Evolutionary conservation across 2,113 vertebrate species (phyloP).

Genomic region (Pithys albifrons): DNA sequence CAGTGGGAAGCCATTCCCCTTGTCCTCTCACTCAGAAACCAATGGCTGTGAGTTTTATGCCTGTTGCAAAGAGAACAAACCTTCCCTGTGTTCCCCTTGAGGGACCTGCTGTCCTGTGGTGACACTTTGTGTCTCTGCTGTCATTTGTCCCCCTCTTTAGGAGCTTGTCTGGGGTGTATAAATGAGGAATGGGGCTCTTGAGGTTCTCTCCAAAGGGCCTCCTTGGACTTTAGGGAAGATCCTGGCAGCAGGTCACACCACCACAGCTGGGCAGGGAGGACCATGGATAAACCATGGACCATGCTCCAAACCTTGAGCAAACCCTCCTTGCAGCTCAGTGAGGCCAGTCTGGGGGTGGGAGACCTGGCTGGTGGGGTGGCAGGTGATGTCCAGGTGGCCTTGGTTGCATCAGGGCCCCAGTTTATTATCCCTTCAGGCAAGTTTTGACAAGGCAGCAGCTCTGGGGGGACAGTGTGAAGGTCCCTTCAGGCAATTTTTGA

Average conservation of each 20-base stretch:
- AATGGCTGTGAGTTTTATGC: not conserved
- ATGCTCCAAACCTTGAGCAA: not conserved
- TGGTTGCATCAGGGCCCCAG: not conserved
- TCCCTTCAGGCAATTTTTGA: not conserved
- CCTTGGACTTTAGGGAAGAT: not conserved
- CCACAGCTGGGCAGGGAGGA: not conserved
- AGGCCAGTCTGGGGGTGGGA: not conserved
- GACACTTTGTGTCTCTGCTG: not conserved
- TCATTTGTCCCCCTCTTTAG: not conserved
- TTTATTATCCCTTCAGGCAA: not conserved
- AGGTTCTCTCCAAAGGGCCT: not conserved
- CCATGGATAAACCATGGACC: not conserved
- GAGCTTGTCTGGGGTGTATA: not conserved
- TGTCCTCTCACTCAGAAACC: not conserved
- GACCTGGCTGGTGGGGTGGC: not conserved
- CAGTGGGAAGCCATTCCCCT: not conserved
- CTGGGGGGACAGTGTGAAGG: not conserved
- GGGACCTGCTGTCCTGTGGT: not conserved
- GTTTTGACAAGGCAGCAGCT: not conserved
- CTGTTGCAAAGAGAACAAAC: not conserved
- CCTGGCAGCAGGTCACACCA: not conserved
- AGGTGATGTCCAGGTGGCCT: not conserved
- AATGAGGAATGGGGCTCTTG: not conserved
- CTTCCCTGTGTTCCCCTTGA: not conserved
- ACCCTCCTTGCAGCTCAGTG: not conserved